Evolutionary conservation across 2,113 vertebrate genomes (phyloP), one percentile per base, ranked within the genome.

Genomic region (Oreochromis aureus): DNA sequence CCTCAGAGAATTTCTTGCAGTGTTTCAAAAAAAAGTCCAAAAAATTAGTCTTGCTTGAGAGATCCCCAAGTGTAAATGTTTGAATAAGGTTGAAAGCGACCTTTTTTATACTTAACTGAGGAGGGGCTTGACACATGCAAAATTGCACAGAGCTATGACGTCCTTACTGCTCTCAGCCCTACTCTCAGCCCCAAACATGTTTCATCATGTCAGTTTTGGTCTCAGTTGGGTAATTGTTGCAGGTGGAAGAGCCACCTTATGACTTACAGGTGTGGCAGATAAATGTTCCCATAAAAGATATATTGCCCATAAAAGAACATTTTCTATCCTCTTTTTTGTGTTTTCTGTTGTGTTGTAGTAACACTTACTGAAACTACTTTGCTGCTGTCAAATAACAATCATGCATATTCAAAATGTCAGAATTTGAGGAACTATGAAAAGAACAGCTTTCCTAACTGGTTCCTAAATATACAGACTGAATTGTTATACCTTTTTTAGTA

Each of bases 71-170:
- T 89, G 78, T 63, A 41, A 94, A 78, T 95, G 92, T 89, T 44
- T n/a, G 27, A 46, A 19, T 2, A 54, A 1, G 78, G 54, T 48
- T 86, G 87, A 78, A 90, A 54, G 2, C 0, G 61, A 41, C 84
- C 91, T 95, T 96, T 97, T 97, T 96, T 95, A 91, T 53, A 39
- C 8, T 51, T 39, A 12, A 81, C 76, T 12, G 6, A 86, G 95
- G 94, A 92, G 93, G 95, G 91, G 94, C 91, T 73, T 89, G 63
- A 83, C 82, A 58, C 55, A 81, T 19, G 39, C 22, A n/a, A 18
- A 80, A 56, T 89, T 46, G 87, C 53, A 84, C 15, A 69, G 34
- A 51, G 9, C n/a, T 19, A 44, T 91, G 89, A 88, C 76, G 76
- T 83, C 48, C 80, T 34, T 46, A 81, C 30, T 12, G 46, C 48